Percentiles rank a stretch among this genome's conserved stretches.
Evolutionary conservation across 2,888 invertebrate genomes (phyloP).

Genomic region (Meiosimyza platycephala): DNA sequence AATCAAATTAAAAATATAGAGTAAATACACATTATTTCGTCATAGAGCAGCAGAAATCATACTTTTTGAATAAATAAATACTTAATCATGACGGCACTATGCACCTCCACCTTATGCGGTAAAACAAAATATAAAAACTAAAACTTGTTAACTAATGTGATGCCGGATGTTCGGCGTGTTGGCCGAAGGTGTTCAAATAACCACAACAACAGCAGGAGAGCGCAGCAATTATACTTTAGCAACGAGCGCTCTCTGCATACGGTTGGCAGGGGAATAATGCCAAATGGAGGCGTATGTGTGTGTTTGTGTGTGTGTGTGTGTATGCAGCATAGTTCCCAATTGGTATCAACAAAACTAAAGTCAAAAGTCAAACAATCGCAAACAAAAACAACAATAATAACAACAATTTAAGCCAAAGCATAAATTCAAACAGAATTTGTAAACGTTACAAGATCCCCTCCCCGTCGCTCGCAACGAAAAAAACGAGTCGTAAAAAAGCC

Average conservation of each 20-base stretch:
- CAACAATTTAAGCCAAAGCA: constrained; percentile 28
- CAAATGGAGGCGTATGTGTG: background rate
- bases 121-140: background rate
- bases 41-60: background rate
- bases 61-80: background rate
- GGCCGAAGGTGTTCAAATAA: constrained; percentile 4
- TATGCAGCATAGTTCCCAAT: no score
- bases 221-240: constrained; percentile 5
- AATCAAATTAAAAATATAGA: no score
- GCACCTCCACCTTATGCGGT: background rate
- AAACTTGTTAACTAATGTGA: background rate
- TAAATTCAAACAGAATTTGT: constrained; percentile 18
- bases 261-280: background rate
- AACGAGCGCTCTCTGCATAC: background rate
- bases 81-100: background rate
- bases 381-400: constrained; percentile 4
- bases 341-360: no score
- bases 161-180: background rate
- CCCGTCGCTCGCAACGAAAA: background rate
- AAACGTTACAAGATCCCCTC: background rate
- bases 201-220: background rate
- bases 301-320: no score
- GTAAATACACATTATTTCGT: background rate
- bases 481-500: background rate
- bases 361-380: no score